Conservation (phyloP, 2,797 vertebrate genomes). For the Discoglossus pictus region DNA sequence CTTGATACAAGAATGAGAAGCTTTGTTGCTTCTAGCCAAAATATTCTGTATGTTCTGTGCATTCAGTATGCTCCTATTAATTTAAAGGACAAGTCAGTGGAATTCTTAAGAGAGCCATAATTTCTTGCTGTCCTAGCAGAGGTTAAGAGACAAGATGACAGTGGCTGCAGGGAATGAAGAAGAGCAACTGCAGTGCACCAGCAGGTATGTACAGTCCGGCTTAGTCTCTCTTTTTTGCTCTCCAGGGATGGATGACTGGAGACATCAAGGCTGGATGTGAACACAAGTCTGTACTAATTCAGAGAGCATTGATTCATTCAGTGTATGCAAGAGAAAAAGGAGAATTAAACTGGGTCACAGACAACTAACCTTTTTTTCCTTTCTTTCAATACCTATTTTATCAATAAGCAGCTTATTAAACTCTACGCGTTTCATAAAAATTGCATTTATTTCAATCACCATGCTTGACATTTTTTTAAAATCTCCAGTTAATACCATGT, state of each 20-base stretch:
- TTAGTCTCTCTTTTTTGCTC: conserved; percentile 46
- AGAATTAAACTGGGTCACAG: conserved; percentile 46
- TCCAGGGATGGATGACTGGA: conserved; percentile 48
- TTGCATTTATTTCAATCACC: conserved; percentile 12
- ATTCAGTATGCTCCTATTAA: conserved; percentile 37
- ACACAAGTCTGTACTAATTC: conserved; percentile 50
- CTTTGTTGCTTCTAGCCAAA: conserved; percentile 38
- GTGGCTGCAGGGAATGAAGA: conserved; percentile 46
- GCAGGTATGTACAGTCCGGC: conserved; percentile 48
- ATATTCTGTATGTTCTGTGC: conserved; percentile 27
- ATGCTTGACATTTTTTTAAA: conserved; percentile 16
- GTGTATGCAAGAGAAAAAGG: conserved; percentile 30
- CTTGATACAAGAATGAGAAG: conserved; percentile 33
- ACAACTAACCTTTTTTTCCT: conserved; percentile 16
- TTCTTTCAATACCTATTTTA: conserved; percentile 20
- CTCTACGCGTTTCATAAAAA: conserved; percentile 6
- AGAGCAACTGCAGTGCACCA: conserved; percentile 40
- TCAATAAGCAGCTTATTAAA: conserved; percentile 18
- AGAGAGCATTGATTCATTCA: conserved; percentile 47
- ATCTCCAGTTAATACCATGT: conserved; percentile 28
- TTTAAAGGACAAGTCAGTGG: conserved; percentile 33
- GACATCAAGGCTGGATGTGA: conserved; percentile 50
- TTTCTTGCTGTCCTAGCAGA: conserved; percentile 47
- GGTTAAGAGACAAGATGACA: conserved; percentile 50
- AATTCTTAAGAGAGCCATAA: conserved; percentile 45